Evolutionary conservation across 2,113 vertebrate species (phyloP), one percentile per base, ranked within the genome.

Genomic region (Melierax canorus): DNA sequence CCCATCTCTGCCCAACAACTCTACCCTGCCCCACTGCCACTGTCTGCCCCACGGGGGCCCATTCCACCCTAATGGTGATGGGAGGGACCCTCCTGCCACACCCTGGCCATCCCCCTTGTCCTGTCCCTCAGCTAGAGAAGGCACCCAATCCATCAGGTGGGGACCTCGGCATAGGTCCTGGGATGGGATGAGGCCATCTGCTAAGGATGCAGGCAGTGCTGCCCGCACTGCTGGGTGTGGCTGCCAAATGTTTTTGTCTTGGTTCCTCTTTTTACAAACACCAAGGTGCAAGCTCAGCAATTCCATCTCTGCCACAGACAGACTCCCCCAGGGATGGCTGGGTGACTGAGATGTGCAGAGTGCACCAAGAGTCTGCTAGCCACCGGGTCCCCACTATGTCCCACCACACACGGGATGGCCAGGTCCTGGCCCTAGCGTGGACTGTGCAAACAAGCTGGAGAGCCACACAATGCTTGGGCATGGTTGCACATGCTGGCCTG

Each of bases 371-470:
- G 2, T 16, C 39, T 64, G 30, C 43, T 63, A 12, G 9, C 18
- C 32, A 34, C 11, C 0, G 0, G 11, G 62, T 62, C 41, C 32
- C 20, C 1, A 0, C 36, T 71, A 23, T 0, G 3, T 60, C 51
- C 39, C 48, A 22, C 10, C 1, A 0, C 11, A 10, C 10, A 10
- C 0, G 0, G 43, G 23, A 53, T 1, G 4, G 38, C 6, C 41
- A 53, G 10, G 12, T 71, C 45, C 63, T 43, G 55, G 36, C 39
- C 46, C 51, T n/a, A 10, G 4, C 3, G n/a, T 17, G 41, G 43
- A 21, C n/a, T 1, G 1, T 21, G 72, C 21, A 58, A 80, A 56
- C 43, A n/a, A 80, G 34, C 8, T 43, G 64, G 16, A 91, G 18
- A 55, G 13, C 12, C 36, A 26, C 3, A 6, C 3, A 45, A 11